Percentiles rank a stretch among this genome's conserved stretches.
Evolutionary conservation across 1,140 invertebrate species (phyloP).

Genomic region (Ceratina calcarata): DNA sequence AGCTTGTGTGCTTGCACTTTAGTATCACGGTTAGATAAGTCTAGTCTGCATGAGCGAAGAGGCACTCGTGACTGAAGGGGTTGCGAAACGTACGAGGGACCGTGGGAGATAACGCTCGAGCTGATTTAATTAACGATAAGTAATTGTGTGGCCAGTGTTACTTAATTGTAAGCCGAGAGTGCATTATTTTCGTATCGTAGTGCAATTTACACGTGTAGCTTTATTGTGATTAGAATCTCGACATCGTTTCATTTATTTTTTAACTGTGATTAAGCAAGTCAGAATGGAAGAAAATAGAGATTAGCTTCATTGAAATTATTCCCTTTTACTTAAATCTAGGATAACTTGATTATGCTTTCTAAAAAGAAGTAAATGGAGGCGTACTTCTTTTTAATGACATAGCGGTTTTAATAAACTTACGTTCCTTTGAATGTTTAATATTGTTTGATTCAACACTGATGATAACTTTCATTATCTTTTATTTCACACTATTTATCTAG

Average conservation of each 20-base stretch:
- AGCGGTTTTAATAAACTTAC: too few relatives aligned
- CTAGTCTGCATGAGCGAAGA: not conserved
- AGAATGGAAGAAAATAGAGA: too few relatives aligned
- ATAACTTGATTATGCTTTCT: too few relatives aligned
- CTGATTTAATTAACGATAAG: slow-evolving; percentile 68
- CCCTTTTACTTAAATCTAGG: too few relatives aligned
- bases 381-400: too few relatives aligned
- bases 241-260: not conserved
- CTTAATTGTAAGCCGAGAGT: slow-evolving; percentile 41
- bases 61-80: not conserved
- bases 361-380: too few relatives aligned
- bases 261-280: not conserved
- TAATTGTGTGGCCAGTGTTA: slow-evolving; percentile 50
- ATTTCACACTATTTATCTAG: too few relatives aligned
- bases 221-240: slow-evolving; percentile 41
- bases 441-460: too few relatives aligned
- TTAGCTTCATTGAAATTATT: not conserved
- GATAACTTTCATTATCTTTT: not conserved
- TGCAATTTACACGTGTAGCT: slow-evolving; percentile 45
- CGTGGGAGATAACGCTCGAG: slow-evolving; percentile 33
- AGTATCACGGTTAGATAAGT: not conserved
- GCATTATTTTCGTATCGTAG: slow-evolving; percentile 37
- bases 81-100: slow-evolving; percentile 22
- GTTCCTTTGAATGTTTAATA: too few relatives aligned
- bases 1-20: not conserved